Base-by-base conservation (phyloP, 37 sponge, comb jelly and placozoan species). In the Geodia barretti region DNA sequence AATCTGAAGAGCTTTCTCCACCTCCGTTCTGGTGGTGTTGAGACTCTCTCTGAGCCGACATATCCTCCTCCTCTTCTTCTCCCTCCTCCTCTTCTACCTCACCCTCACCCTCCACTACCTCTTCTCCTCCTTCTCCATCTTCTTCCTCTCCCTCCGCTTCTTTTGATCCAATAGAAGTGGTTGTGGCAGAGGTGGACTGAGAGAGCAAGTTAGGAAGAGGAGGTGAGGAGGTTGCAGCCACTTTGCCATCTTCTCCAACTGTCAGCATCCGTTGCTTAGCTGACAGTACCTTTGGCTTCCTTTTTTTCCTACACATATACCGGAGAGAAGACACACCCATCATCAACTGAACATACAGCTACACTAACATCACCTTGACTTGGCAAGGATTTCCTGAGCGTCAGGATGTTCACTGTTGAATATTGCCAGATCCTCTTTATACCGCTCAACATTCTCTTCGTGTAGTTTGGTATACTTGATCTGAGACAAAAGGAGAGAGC, bases 391-490 rank as follows among this genome's bases (percentile, higher is more conserved):
- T 14, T 78, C 73, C 33, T 66, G 75, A 31, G 86, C 86, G 39
- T 91, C 91, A 32, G 91, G 91, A 68, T 91, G 62, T 39, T 65
- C 39, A 9, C 39, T 25, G 62, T 73, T 63, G 43, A 91, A 91
- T 58, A 74, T 28, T 62, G 72, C 62, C 68, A 86, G 21, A 9
- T 79, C 47, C 35, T 82, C 67, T 60, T 91, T 43, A 42, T 91
- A 81, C 0, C 38, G 25, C 26, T 19, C 33, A 24, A 38, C 31
- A 4, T 28, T 38, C 19, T 66, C 70, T n/a, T 79, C 73, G 40
- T 80, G 73, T 5, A 32, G 34, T 32, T 70, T 41, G 3, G 47
- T 30, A 79, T 89, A 89, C 35, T 74, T 79, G 0, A 41, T 62
- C 83, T 87, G 30, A 4, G 23, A 33, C n/a, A 77, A 33, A 8